These are phyloP conservation scores for Xylota sylvarum DNA, from an alignment of 2,888 invertebrate genomes.

Conservation along the genomic window DNA sequence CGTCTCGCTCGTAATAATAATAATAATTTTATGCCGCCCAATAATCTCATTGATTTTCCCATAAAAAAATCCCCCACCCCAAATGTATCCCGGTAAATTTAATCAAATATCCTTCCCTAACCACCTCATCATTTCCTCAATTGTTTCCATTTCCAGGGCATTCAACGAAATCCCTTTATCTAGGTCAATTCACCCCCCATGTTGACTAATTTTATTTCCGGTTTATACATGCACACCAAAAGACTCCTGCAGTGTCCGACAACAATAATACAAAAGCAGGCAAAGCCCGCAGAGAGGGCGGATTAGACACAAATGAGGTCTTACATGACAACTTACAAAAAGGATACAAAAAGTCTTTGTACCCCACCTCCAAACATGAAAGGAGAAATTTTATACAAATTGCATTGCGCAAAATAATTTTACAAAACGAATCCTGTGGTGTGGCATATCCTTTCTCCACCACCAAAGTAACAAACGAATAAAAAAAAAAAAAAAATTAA, in stretches of 20 bases:
- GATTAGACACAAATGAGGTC: conserved; percentile 23
- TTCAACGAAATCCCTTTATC: conserved; percentile 58
- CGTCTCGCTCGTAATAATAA: conserved; percentile 41
- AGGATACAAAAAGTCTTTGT: not conserved
- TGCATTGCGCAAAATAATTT: conserved; percentile 10
- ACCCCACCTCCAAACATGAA: not conserved
- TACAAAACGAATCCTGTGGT: conserved; percentile 7
- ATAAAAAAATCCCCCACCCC: conserved; percentile 25
- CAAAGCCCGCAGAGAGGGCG: not conserved
- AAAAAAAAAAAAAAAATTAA: conserved; percentile 16
- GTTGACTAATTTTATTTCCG: conserved; percentile 72
- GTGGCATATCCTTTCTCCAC: not conserved
- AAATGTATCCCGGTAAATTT: conserved; percentile 9
- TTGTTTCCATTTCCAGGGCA: conserved; percentile 61
- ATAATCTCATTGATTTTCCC: conserved; percentile 66
- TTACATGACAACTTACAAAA: conserved; percentile 27
- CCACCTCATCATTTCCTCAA: conserved; percentile 55
- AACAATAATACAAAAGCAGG: conserved; percentile 8
- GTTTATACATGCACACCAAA: conserved; percentile 6
- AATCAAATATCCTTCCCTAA: conserved; percentile 47
- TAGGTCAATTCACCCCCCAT: conserved; percentile 60
- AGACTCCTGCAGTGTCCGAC: conserved; percentile 57
- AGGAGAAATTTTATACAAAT: conserved; percentile 24
- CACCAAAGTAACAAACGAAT: too few species aligned
- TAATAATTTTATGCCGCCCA: conserved; percentile 56